A percentile compares a stretch with the other conserved stretches of the same genome.
These are phyloP conservation scores for Catagonus wagneri DNA, from an alignment of 2,113 vertebrate species.

Conservation along the genomic window DNA sequence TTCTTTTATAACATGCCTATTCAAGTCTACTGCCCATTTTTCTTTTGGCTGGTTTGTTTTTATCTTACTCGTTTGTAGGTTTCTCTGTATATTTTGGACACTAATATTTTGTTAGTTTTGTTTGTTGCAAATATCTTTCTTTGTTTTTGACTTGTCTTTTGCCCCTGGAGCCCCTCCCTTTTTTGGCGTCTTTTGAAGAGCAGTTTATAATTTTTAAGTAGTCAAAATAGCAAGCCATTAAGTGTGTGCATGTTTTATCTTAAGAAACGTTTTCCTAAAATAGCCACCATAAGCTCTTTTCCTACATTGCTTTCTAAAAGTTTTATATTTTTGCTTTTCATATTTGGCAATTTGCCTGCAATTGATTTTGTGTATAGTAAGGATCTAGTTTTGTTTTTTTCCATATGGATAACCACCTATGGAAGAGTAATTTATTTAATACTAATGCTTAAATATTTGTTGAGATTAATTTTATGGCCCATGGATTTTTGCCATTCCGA, in stretches of 20 bases:
- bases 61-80: not conserved
- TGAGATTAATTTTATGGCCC: not conserved
- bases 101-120: not conserved
- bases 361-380: not conserved
- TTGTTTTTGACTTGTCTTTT: not conserved
- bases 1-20: not conserved
- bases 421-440: not conserved
- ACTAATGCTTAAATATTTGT: not conserved
- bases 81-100: not conserved
- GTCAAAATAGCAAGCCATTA: slow-evolving; percentile 9
- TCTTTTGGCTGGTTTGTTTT: not conserved
- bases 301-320: not conserved
- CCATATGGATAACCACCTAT: not conserved
- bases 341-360: not conserved
- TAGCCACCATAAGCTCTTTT: not conserved
- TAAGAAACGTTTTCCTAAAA: slow-evolving; percentile 15
- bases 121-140: not conserved
- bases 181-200: not conserved
- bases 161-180: not conserved
- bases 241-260: not conserved
- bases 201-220: slow-evolving; percentile 16
- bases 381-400: too few relatives aligned
- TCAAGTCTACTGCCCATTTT: not conserved
- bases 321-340: not conserved
- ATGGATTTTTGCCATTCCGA: not conserved